Evolutionary conservation across 2,888 invertebrate species (phyloP).

Genomic region (Taphrorychus bicolor): DNA sequence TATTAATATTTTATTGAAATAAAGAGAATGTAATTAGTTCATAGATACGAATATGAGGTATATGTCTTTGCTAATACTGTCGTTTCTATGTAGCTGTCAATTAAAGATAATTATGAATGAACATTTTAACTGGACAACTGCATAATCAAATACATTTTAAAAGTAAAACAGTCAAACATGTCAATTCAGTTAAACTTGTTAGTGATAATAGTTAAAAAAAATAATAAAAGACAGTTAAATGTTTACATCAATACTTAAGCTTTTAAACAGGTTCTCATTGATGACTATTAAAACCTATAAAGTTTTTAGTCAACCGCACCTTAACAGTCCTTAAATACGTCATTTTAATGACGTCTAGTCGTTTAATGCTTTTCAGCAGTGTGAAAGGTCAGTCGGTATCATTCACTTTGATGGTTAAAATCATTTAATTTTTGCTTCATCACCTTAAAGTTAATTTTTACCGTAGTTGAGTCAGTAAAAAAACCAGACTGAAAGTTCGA

Average conservation of each 20-base stretch:
- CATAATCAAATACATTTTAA: background rate
- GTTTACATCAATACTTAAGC: conserved; percentile 14
- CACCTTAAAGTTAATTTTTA: no score
- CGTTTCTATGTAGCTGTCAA: background rate
- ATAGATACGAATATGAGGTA: background rate
- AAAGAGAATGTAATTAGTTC: background rate
- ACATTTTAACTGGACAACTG: background rate
- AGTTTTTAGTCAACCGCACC: conserved; percentile 1
- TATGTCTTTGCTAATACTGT: background rate
- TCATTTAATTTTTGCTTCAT: background rate
- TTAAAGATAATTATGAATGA: no score
- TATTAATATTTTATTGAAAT: no score
- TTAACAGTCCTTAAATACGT: conserved; percentile 16
- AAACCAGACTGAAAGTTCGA: no score
- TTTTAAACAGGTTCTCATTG: background rate
- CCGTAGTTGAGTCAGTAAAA: no score
- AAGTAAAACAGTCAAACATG: background rate
- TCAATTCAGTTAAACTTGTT: background rate
- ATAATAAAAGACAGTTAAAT: conserved; percentile 14
- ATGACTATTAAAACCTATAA: conserved; percentile 2
- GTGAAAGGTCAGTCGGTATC: background rate
- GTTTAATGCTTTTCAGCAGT: background rate
- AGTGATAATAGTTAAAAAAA: conserved; percentile 6
- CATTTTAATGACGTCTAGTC: no score
- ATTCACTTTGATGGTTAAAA: background rate